phyloP scores from a whole-genome alignment of 2,113 vertebrate genomes.

The Piaya cayana region DNA sequence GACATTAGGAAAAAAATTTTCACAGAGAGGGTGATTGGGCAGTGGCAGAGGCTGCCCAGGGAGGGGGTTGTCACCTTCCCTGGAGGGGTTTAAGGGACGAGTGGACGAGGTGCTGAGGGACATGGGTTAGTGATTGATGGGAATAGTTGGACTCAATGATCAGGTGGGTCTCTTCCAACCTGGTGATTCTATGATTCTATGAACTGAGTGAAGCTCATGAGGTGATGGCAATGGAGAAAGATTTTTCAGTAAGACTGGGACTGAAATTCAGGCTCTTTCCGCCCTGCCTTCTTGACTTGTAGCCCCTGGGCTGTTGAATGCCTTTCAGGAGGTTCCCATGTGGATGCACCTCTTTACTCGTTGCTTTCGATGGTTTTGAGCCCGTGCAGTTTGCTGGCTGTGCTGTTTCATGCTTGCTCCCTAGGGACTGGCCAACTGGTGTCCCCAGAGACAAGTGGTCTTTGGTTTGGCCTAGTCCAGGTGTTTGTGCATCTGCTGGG shows the following conservation, averaged over 20 bases:
- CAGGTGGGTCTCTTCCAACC: no score
- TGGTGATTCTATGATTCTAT: no score
- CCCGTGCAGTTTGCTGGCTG: neutral
- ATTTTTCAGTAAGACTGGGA: neutral
- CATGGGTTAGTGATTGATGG: no score
- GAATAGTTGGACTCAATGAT: no score
- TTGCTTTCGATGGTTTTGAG: fast-evolving
- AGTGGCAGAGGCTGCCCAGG: no score
- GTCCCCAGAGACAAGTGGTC: neutral
- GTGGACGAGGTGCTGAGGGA: no score
- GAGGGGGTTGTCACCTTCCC: no score
- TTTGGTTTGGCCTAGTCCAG: neutral
- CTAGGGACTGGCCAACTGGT: neutral
- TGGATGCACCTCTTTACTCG: neutral
- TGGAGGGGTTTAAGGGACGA: no score
- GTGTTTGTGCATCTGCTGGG: fast-evolving
- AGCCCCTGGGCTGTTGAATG: neutral
- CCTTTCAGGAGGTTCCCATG: neutral
- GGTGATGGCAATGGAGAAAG: fast-evolving
- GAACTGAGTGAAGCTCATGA: fast-evolving
- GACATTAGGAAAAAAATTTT: no score
- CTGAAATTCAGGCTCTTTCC: neutral
- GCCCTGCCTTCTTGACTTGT: neutral
- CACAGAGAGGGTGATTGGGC: no score
- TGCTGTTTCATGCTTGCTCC: neutral